A percentile compares a stretch with the other conserved stretches of the same genome.
Conservation (phyloP, 2,888 invertebrate genomes). For the Synanthedon tipuliformis region DNA sequence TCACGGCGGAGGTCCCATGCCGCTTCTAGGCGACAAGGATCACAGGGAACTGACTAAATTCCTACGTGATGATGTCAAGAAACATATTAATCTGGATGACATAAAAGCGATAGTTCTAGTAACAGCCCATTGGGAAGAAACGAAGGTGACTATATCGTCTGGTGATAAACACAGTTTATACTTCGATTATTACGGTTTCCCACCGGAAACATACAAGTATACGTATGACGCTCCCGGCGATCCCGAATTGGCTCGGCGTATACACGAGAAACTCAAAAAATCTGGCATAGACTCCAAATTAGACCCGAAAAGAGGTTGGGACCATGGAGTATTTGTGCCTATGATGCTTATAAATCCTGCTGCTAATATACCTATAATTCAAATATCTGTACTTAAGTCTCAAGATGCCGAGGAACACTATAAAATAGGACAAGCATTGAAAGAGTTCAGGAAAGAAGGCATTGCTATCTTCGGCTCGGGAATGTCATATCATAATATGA, state of each 20-base stretch:
- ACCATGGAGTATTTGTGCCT: conserved; percentile 63
- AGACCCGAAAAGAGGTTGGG: conserved; percentile 56
- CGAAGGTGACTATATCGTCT: conserved; percentile 52
- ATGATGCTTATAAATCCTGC: conserved; percentile 58
- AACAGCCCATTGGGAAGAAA: conserved; percentile 61
- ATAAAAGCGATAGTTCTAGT: conserved; percentile 54
- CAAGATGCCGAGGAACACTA: conserved; percentile 52
- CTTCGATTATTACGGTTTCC: conserved; percentile 61
- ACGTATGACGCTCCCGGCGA: conserved; percentile 55
- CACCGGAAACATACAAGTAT: conserved; percentile 55
- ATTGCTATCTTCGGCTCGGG: conserved; percentile 53
- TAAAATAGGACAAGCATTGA: conserved; percentile 38
- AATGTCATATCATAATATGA: conserved; percentile 64
- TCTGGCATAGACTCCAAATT: conserved; percentile 45
- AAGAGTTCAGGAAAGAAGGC: conserved; percentile 51
- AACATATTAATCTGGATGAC: conserved; percentile 44
- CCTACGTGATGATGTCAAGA: conserved; percentile 46
- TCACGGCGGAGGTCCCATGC: conserved; percentile 59
- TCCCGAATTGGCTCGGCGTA: conserved; percentile 39
- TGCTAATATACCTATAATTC: conserved; percentile 54
- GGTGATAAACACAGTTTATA: conserved; percentile 47
- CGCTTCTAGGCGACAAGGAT: conserved; percentile 51
- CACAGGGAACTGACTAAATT: conserved; percentile 46
- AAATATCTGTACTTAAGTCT: conserved; percentile 45
- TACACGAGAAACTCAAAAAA: conserved; percentile 35